These are phyloP conservation scores for Thymelicus lineola DNA, from an alignment of 2,888 invertebrate genomes.

Conservation along the genomic window DNA sequence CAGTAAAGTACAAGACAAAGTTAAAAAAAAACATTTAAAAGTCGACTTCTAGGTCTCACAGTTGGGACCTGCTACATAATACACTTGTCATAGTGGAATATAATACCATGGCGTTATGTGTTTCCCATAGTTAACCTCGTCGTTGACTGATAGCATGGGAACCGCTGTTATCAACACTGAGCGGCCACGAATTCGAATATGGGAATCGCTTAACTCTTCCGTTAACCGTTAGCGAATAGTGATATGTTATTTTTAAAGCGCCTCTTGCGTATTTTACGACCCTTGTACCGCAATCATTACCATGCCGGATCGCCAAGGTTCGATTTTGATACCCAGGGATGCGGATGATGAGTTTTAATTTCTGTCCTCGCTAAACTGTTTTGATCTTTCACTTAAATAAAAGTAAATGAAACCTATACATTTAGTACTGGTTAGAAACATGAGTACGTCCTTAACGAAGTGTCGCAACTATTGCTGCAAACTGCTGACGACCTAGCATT, in stretches of 20 bases:
- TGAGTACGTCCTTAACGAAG: background rate
- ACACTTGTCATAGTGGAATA: background rate
- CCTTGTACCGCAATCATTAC: background rate
- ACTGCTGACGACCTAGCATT: background rate
- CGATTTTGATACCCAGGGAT: too few relatives aligned
- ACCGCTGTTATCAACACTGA: slow-evolving; percentile 16
- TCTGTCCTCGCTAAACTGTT: too few relatives aligned
- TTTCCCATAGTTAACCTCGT: slow-evolving; percentile 14
- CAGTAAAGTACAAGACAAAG: too few relatives aligned
- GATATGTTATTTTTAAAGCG: background rate
- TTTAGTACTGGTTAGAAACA: background rate
- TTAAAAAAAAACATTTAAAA: too few relatives aligned
- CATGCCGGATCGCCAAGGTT: too few relatives aligned
- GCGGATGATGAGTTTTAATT: too few relatives aligned
- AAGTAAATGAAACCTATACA: background rate
- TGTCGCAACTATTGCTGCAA: background rate
- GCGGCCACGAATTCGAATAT: slow-evolving; percentile 25
- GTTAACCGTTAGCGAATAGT: background rate
- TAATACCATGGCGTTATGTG: background rate
- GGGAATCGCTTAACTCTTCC: slow-evolving; percentile 15
- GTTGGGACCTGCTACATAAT: too few relatives aligned
- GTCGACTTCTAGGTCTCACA: too few relatives aligned
- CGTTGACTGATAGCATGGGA: slow-evolving; percentile 28
- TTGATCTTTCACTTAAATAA: too few relatives aligned
- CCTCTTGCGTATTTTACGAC: background rate